These are phyloP conservation scores for Anoplolepis gracilipes DNA, from an alignment of 1,140 invertebrate species.

Conservation along the genomic window DNA sequence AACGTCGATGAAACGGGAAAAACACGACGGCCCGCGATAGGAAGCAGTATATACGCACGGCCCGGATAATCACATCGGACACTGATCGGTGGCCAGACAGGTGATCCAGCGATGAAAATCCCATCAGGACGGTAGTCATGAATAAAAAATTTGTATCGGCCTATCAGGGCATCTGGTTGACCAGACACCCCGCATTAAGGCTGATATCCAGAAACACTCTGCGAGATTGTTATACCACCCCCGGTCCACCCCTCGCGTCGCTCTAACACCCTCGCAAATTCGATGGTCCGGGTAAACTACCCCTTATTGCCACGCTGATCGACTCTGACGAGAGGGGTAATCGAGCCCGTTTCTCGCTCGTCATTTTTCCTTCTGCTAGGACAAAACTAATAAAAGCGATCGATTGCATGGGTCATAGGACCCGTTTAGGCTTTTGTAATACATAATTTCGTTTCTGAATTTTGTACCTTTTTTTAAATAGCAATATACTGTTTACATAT, in stretches of 20 bases:
- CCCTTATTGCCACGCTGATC: slow-evolving; percentile 71
- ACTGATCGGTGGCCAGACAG: slow-evolving; percentile 77
- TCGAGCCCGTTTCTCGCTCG: slow-evolving; percentile 65
- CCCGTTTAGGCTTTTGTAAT: neutral
- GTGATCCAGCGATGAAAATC: slow-evolving; percentile 78
- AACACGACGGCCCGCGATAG: slow-evolving; percentile 43
- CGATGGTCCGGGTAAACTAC: slow-evolving; percentile 69
- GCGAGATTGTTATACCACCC: slow-evolving; percentile 81
- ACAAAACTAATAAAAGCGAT: slow-evolving; percentile 8
- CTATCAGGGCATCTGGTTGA: slow-evolving; percentile 81
- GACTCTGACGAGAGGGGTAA: slow-evolving; percentile 68
- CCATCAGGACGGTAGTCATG: slow-evolving; percentile 75
- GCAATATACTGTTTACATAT: neutral
- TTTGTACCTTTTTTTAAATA: neutral
- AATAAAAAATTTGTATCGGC: slow-evolving; percentile 79
- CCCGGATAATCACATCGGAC: slow-evolving; percentile 70
- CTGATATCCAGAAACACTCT: slow-evolving; percentile 82
- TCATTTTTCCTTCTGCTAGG: slow-evolving; percentile 57
- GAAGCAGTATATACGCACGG: slow-evolving; percentile 14
- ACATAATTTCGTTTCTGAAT: neutral
- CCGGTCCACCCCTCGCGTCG: slow-evolving; percentile 58
- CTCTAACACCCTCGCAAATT: slow-evolving; percentile 63
- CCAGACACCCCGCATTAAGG: slow-evolving; percentile 79
- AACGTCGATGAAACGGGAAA: slow-evolving; percentile 59
- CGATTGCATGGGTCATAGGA: neutral